These are phyloP conservation scores for Neopelma chrysocephalum DNA, from an alignment of 2,797 vertebrate species.

Conservation along the genomic window DNA sequence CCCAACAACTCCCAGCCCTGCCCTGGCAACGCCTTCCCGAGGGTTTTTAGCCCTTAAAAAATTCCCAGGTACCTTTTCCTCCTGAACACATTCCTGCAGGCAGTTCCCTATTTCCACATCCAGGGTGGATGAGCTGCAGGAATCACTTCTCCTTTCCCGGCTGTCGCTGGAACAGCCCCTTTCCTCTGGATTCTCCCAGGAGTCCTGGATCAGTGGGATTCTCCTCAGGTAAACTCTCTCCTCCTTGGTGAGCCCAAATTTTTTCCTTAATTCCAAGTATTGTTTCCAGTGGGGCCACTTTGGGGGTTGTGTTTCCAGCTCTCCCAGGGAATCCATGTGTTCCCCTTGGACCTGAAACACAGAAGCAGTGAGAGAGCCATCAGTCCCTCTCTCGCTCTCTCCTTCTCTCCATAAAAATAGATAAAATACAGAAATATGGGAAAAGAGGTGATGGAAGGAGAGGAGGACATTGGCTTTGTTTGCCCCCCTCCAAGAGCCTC, in stretches of 20 bases:
- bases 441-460: background rate
- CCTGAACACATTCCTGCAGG: constrained; percentile 36
- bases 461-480: background rate
- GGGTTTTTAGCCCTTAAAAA: background rate
- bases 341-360: constrained; percentile 72
- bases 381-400: background rate
- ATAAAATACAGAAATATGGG: background rate
- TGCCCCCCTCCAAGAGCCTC: background rate
- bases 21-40: background rate
- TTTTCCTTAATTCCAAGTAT: constrained; percentile 70
- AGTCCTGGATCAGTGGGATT: constrained; percentile 40
- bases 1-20: background rate
- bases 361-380: constrained; percentile 51
- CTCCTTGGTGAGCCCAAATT: constrained; percentile 74
- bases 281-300: constrained; percentile 48
- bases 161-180: constrained; percentile 10
- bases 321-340: constrained; percentile 50
- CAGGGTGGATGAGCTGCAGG: background rate
- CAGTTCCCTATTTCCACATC: background rate
- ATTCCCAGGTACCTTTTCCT: constrained; percentile 65
- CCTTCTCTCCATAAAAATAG: background rate
- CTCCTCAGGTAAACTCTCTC: constrained; percentile 74
- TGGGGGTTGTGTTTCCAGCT: background rate
- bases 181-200: background rate
- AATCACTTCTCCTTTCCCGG: constrained; percentile 22